Conservation (phyloP, 2,797 vertebrate genomes). For the Tokudaia muenninki region DNA sequence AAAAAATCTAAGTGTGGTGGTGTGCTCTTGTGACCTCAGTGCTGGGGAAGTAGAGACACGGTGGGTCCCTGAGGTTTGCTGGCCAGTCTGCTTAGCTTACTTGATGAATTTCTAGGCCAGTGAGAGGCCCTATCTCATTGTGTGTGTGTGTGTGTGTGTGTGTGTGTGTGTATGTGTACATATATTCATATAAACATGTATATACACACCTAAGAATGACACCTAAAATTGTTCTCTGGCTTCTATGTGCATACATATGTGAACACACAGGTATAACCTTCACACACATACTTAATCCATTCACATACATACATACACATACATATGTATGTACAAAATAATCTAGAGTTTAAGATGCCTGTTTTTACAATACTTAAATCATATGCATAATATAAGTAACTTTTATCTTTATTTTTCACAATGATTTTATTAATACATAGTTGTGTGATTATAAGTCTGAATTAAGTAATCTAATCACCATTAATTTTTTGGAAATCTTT, state of each 20-base stretch:
- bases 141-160: neutral
- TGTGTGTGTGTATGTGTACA: neutral
- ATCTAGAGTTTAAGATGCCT: neutral
- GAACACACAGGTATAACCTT: neutral
- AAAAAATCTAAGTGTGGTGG: neutral
- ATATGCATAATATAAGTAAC: neutral
- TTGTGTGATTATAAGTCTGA: conserved; percentile 12
- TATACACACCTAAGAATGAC: neutral
- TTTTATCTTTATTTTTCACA: conserved; percentile 41
- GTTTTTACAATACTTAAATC: conserved; percentile 16
- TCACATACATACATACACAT: neutral
- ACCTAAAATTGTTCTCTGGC: neutral
- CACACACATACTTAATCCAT: neutral
- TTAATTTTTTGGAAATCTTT: neutral
- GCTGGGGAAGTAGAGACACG: neutral
- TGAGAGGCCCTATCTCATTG: neutral
- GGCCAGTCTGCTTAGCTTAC: neutral
- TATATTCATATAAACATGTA: neutral
- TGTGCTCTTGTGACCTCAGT: neutral
- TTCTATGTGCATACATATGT: neutral
- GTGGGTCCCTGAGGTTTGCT: neutral
- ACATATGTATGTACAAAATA: neutral
- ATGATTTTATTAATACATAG: conserved; percentile 39
- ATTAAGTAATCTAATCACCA: neutral
- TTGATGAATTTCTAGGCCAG: neutral